phyloP scores from a whole-genome alignment of 1,140 invertebrate genomes.

The Caenorhabditis brenneri region DNA sequence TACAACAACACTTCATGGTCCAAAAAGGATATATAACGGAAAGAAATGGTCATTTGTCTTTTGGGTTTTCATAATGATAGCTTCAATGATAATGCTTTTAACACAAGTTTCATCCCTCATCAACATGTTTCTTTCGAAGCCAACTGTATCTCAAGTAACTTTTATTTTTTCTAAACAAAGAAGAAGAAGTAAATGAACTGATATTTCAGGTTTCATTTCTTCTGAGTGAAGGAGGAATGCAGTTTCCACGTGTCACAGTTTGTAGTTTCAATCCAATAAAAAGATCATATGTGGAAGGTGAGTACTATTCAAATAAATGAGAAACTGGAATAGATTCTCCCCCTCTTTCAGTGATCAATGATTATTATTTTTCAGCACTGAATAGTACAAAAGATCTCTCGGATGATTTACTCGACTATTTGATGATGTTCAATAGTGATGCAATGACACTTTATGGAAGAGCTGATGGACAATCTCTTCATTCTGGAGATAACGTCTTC shows the following conservation, averaged over 20 bases:
- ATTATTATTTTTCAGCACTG: conserved; percentile 51
- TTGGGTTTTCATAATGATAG: conserved; percentile 61
- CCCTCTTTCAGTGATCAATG: neutral
- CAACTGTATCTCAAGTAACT: conserved; percentile 67
- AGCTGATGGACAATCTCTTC: conserved; percentile 36
- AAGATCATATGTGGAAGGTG: conserved; percentile 59
- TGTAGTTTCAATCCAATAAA: conserved; percentile 66
- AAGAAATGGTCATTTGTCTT: conserved; percentile 54
- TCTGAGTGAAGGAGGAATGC: conserved; percentile 62
- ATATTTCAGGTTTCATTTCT: conserved; percentile 63
- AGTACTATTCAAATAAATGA: neutral
- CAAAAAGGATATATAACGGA: conserved; percentile 65
- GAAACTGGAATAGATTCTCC: neutral
- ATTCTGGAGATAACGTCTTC: conserved; percentile 53
- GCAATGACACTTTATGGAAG: conserved; percentile 50
- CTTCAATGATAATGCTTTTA: conserved; percentile 58
- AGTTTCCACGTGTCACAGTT: conserved; percentile 65
- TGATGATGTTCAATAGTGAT: conserved; percentile 59
- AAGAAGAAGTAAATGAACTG: neutral
- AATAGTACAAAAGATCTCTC: conserved; percentile 59
- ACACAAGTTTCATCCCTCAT: conserved; percentile 60
- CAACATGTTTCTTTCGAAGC: conserved; percentile 55
- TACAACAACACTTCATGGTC: conserved; percentile 65
- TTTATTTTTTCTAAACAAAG: neutral
- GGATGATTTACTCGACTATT: conserved; percentile 60